Base-by-base conservation (phyloP, 2,888 invertebrate species). In the Athripsodes cinereus region DNA sequence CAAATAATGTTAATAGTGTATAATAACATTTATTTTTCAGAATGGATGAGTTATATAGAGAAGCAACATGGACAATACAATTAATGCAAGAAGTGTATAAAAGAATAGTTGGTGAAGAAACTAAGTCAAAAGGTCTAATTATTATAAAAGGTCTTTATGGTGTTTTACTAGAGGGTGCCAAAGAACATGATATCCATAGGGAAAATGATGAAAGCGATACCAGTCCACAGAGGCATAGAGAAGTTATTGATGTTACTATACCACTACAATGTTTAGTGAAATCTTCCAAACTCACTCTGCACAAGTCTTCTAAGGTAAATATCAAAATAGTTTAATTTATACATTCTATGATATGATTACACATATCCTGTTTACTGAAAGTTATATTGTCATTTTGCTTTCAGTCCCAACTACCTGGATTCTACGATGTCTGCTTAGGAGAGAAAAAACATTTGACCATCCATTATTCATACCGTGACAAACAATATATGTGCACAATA, bases 341-440 rank as follows among this genome's bases (percentile, higher is more conserved):
- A 8, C 13, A 13, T 40, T 13, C 13, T 40, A 40, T 40, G 5
- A 8, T 40, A 8, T 8, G 3, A 3, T 16, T 40, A 13, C 3
- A 40, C 31, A 40, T 3, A 13, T 13, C 2, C 40, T 3, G 2
- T n/a, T 16, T 40, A 5, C 40, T 40, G 40, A 40, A 8, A n/a
- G 18, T 57, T 20, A 34, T 16, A 18, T 52, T 53, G 47, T 50
- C 56, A 58, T 51, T 48, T 22, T 66, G 60, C 64, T 81, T 82
- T 22, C 75, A 97, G 96, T 88, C 91, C 70, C 93, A 95, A 70
- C 74, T 98, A 63, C 93, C 97, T 11, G 98, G 98, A 26, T 98
- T 98, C 75, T 98, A 90, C 74, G 98, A 99, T 74, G 95, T 96
- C 0, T 93, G 94, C 65, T 84, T 91, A 54, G 95, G 96, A 0